Evolutionary conservation across 2,113 vertebrate genomes (phyloP).

Genomic region (Desmodus rotundus): DNA sequence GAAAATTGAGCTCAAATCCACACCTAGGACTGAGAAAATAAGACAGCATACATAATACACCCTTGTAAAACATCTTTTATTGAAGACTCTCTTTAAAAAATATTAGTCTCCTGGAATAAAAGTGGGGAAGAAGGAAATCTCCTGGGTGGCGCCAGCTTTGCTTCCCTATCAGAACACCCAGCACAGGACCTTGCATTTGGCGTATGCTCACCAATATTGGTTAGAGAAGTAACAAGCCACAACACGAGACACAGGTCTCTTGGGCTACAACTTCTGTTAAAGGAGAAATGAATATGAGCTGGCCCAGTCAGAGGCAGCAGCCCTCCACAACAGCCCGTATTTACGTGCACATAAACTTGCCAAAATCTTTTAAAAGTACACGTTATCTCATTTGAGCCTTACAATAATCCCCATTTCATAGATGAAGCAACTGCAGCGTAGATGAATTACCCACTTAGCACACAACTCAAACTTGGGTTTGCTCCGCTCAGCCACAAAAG

Average conservation of each 20-base stretch:
- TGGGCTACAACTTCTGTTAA: background rate
- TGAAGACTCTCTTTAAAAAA: background rate
- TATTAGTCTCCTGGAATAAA: background rate
- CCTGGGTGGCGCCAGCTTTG: background rate
- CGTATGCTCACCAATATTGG: background rate
- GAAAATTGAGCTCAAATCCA: conserved; percentile 18
- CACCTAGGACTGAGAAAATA: background rate
- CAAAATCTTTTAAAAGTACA: background rate
- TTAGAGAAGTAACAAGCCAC: background rate
- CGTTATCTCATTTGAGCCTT: background rate
- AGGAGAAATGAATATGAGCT: background rate
- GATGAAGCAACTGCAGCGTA: background rate
- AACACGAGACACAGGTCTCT: background rate
- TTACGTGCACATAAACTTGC: background rate
- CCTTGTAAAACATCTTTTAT: background rate
- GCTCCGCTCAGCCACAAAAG: background rate
- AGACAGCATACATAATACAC: background rate
- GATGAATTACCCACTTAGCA: background rate
- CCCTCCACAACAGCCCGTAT: background rate
- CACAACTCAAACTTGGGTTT: background rate
- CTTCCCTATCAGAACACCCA: background rate
- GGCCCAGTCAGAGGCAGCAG: background rate
- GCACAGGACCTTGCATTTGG: background rate
- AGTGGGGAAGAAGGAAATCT: background rate
- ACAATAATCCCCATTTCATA: background rate